These are phyloP conservation scores for Pocillopora verrucosa DNA, from an alignment of 64 coral and sea anemone species.

Conservation along the genomic window DNA sequence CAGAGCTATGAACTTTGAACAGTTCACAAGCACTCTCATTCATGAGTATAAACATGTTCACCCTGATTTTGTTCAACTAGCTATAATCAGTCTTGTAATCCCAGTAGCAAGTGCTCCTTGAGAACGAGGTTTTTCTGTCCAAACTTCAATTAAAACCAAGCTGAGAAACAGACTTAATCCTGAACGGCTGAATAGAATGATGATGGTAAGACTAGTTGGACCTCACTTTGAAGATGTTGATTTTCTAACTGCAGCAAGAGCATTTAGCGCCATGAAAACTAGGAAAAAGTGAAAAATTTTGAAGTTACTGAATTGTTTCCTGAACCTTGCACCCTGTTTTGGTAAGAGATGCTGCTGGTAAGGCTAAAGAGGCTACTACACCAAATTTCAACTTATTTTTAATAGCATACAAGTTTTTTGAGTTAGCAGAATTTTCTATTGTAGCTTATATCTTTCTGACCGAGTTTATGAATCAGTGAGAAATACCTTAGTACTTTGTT, in stretches of 20 bases:
- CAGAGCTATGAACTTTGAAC: conserved; percentile 43
- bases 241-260: conserved; percentile 9
- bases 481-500: neutral
- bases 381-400: too few relatives aligned
- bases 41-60: conserved; percentile 33
- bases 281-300: conserved; percentile 6
- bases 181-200: conserved; percentile 20
- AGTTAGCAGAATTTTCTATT: conserved; percentile 19
- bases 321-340: too few relatives aligned
- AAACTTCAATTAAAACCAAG: conserved; percentile 38
- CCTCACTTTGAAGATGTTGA: conserved; percentile 15
- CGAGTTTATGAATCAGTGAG: too few relatives aligned
- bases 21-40: conserved; percentile 31
- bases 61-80: conserved; percentile 44
- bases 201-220: conserved; percentile 21
- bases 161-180: conserved; percentile 34
- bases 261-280: conserved; percentile 1
- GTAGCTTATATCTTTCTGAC: neutral
- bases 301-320: too few relatives aligned
- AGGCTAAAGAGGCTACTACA: too few relatives aligned
- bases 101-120: conserved; percentile 39
- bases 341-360: too few relatives aligned
- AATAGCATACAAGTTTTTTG: neutral
- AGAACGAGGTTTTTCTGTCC: conserved; percentile 35
- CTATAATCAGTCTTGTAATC: conserved; percentile 34